Evolutionary conservation across 2,888 invertebrate species (phyloP).

Genomic region (Polyploca ridens): DNA sequence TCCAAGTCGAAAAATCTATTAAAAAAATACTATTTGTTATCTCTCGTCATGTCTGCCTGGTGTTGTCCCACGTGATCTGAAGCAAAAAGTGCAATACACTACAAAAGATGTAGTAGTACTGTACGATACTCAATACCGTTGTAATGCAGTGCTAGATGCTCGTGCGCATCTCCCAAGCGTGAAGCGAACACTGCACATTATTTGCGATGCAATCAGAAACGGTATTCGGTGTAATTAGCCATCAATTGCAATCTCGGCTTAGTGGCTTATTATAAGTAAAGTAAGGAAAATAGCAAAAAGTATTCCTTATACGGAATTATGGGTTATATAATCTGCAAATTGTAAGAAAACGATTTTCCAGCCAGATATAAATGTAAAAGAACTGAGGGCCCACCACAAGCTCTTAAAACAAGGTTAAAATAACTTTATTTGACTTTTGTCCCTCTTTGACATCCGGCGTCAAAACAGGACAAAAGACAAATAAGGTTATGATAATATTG

Average conservation of each 20-base stretch:
- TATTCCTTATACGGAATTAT: not conserved
- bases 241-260: conserved; percentile 4
- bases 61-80: not conserved
- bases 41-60: too few relatives aligned
- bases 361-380: too few relatives aligned
- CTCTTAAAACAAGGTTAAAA: too few relatives aligned
- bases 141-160: not conserved
- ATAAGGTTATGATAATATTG: too few relatives aligned
- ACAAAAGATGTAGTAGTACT: not conserved
- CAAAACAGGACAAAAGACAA: too few relatives aligned
- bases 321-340: not conserved
- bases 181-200: conserved; percentile 3
- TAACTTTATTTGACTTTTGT: too few relatives aligned
- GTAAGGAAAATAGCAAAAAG: not conserved
- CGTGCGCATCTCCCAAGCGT: conserved; percentile 5
- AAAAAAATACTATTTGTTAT: too few relatives aligned
- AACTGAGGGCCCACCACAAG: too few relatives aligned
- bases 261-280: not conserved
- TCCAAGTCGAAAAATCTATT: too few relatives aligned
- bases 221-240: conserved; percentile 1
- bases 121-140: not conserved
- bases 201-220: conserved; percentile 3
- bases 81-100: not conserved
- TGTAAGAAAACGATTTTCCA: too few relatives aligned
- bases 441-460: too few relatives aligned